Evolutionary conservation across 2,797 vertebrate genomes (phyloP), one percentile per base, ranked within the genome.

Genomic region (Thunnus albacares): DNA sequence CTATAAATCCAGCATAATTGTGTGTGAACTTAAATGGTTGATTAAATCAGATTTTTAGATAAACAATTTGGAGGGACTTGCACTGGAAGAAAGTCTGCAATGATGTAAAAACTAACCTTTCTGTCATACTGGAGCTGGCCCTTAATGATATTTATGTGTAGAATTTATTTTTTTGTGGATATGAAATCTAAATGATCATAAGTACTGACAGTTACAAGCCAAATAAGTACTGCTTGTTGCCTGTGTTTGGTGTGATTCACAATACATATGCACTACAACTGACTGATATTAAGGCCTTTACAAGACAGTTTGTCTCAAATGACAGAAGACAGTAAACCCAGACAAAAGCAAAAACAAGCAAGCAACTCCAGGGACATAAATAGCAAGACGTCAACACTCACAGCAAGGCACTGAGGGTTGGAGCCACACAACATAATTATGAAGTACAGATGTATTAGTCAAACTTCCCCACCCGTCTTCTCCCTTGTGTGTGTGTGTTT

Each of bases 371-470:
- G 69, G 64, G 61, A 88, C 87, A 87, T 91, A 90, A 90, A 91
- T 88, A 89, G 77, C 49, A 62, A 75, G 66, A 74, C 17, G 77
- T 89, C 89, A 88, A 81, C 88, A 75, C 85, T 86, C 83, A 60
- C 84, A 88, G 89, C 85, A 28, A 73, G 86, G 83, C 77, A 55
- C 85, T 72, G 83, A 85, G 83, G 68, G 69, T 24, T 81, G 71
- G 63, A 90, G 80, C 80, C 84, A 76, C 28, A 8, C 84, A 69
- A 70, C 75, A 47, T 87, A 86, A 88, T 91, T 92, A 90, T 89
- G 81, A 90, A 90, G 77, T 81, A 90, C 84, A 90, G 89, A 85
- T 82, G 81, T 90, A 90, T 87, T 80, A 90, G 83, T 87, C 77
- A 86, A 87, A 81, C 61, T 57, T 65, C 55, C 66, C 57, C 66